Percentiles rank a stretch among this genome's conserved stretches.
These are phyloP conservation scores for Cinclus cinclus DNA, from an alignment of 2,113 vertebrate species.

Conservation along the genomic window DNA sequence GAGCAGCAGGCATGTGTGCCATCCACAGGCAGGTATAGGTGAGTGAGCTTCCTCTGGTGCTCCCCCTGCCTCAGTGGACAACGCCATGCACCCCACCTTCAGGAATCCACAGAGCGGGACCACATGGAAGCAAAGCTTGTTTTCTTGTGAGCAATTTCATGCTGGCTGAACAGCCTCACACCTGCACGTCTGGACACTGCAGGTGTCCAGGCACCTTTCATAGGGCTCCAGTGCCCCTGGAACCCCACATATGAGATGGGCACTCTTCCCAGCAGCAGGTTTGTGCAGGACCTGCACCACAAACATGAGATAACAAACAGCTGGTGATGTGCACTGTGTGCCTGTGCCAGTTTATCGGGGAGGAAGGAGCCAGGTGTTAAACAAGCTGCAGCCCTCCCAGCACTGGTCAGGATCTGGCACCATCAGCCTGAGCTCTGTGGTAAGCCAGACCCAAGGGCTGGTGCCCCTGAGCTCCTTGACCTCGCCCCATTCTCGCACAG, in stretches of 20 bases:
- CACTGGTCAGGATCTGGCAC: not conserved
- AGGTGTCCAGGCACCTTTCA: not conserved
- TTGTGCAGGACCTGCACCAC: not conserved
- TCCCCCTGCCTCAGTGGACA: not conserved
- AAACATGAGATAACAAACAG: not conserved
- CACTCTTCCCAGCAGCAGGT: not conserved
- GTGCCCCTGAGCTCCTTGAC: not conserved
- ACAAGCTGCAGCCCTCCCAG: not conserved
- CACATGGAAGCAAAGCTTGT: not conserved
- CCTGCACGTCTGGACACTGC: not conserved
- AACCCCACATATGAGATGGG: accelerated
- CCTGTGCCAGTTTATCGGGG: not conserved
- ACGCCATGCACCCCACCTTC: accelerated
- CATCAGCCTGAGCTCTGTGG: not conserved
- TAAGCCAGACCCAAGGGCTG: not conserved
- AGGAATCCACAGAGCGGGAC: not conserved
- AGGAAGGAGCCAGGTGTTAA: not conserved
- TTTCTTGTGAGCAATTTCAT: not conserved
- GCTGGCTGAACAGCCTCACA: not conserved
- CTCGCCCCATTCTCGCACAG: not conserved
- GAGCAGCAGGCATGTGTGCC: not conserved
- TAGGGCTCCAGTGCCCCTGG: not conserved
- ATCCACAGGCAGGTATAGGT: not conserved
- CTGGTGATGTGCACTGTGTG: not conserved
- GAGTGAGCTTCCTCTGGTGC: not conserved